Percentiles rank a stretch among this genome's conserved stretches.
Conservation (phyloP, 1,140 invertebrate genomes). For the Aphidius ervi region DNA sequence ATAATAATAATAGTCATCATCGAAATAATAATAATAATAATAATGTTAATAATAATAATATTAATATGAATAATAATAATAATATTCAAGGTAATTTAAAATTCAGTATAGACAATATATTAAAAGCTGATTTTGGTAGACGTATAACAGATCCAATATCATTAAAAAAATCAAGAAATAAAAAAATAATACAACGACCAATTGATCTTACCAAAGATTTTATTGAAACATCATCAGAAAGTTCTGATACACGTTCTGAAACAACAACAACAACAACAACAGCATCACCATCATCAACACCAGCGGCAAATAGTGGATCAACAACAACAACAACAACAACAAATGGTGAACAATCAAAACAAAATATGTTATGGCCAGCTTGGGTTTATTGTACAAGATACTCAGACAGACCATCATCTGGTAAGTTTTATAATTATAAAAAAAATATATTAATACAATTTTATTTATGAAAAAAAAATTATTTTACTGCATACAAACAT, state of each 20-base stretch:
- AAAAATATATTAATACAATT: slow-evolving; percentile 7
- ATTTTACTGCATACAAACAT: not conserved
- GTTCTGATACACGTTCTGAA: slow-evolving; percentile 37
- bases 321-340: slow-evolving; percentile 20
- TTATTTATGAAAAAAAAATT: not conserved
- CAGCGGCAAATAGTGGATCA: not conserved
- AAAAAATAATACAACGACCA: slow-evolving; percentile 43
- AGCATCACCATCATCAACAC: slow-evolving; percentile 10
- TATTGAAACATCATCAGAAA: slow-evolving; percentile 45
- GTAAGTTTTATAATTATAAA: slow-evolving; percentile 65
- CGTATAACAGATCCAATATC: slow-evolving; percentile 66
- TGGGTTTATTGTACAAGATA: slow-evolving; percentile 98
- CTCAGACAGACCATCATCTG: slow-evolving; percentile 92
- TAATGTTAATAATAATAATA: slow-evolving; percentile 48
- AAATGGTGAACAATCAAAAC: slow-evolving; percentile 25
- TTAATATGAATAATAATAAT: slow-evolving; percentile 54
- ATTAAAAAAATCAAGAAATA: slow-evolving; percentile 55
- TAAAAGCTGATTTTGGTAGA: slow-evolving; percentile 84
- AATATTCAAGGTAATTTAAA: slow-evolving; percentile 67
- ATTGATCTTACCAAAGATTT: slow-evolving; percentile 49
- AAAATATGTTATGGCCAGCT: slow-evolving; percentile 73
- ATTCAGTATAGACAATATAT: slow-evolving; percentile 90
- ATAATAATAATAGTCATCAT: slow-evolving; percentile 30
- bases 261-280: slow-evolving; percentile 16
- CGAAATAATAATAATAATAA: slow-evolving; percentile 33